Evolutionary conservation across 2,888 invertebrate species (phyloP).

Genomic region (Drosophila sordidula): DNA sequence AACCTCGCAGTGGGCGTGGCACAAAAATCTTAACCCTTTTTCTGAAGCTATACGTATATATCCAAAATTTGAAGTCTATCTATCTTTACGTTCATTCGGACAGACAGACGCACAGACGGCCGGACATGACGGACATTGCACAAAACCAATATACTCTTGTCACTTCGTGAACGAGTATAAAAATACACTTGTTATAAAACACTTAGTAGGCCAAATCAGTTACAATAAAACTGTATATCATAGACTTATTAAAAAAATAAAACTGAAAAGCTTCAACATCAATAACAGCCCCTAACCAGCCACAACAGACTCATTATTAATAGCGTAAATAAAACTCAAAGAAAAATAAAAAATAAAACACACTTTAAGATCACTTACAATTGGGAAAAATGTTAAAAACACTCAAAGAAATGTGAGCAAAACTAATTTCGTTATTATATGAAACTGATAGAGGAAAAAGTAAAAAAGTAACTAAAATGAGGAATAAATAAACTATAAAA

Average conservation of each 20-base stretch:
- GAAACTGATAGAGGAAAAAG: conserved; percentile 25
- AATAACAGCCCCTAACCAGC: conserved; percentile 17
- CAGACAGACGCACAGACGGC: too few relatives aligned
- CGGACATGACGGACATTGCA: too few relatives aligned
- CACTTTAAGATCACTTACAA: conserved; percentile 85
- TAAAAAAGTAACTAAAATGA: conserved; percentile 10
- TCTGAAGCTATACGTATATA: too few relatives aligned
- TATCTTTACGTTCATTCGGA: too few relatives aligned
- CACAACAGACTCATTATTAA: conserved; percentile 34
- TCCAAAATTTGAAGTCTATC: too few relatives aligned
- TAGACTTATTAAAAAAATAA: conserved; percentile 30
- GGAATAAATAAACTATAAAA: conserved; percentile 45
- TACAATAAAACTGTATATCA: conserved; percentile 2
- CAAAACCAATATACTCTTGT: too few relatives aligned
- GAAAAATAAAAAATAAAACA: conserved; percentile 76
- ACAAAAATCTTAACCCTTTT: too few relatives aligned
- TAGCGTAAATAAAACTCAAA: conserved; percentile 38
- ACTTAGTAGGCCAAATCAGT: conserved; percentile 11
- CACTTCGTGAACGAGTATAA: too few relatives aligned
- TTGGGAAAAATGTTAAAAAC: conserved; percentile 84
- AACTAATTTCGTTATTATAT: conserved; percentile 48
- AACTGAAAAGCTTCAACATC: conserved; percentile 12
- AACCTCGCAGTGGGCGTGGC: too few relatives aligned
- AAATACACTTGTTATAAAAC: conserved; percentile 8
- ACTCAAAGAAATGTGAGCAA: conserved; percentile 45